Evolutionary conservation across 35 echinoderm and acorn worm species (phyloP), one percentile per base, ranked within the genome.

Genomic region (Apostichopus japonicus): DNA sequence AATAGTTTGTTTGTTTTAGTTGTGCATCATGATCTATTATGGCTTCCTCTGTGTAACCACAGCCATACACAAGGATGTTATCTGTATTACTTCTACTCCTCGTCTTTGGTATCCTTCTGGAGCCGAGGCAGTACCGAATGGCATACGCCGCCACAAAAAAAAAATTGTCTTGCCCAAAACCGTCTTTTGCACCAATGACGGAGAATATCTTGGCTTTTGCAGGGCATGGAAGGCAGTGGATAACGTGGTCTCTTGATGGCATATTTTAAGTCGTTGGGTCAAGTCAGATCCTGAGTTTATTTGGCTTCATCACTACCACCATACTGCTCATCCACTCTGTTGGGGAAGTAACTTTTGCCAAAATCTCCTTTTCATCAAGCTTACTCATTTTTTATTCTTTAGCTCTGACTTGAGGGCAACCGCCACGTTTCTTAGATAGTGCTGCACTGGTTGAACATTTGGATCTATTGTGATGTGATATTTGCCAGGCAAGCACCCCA

Each of bases 61-160:
- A 59, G 59, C 94, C 94, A 83, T 27, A 92, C 15, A 93, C 91
- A 6, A 95, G 27, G 58, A 90, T 95, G 67, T 93, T 90, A 76
- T 93, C 86, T 54, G 24, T 54, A 95, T 94, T 0, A 84, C 95
- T 77, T 92, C 63, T 23, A 92, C 6, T 3, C 80, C 79, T 51
- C 81, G 53, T 88, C 93, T 53, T 70, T 96, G 95, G 24, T 82
- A 94, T 87, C 92, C 93, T 73, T 94, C 81, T 4, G 95, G 93
- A 54, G 89, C 92, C 54, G 93, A 87, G 19, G 76, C 24, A 76
- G 88, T 94, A 5, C 93, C 89, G 56, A 96, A 94, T 52, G 89
- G 80, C 93, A 96, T 44, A 44, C 91, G 44, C n/a, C 65, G 78
- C 55, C 76, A 97, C 44, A 44, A 44, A 44, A 33, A n/a, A n/a